Base-by-base conservation (phyloP, 1,140 invertebrate genomes). In the Subanguina moxae region DNA sequence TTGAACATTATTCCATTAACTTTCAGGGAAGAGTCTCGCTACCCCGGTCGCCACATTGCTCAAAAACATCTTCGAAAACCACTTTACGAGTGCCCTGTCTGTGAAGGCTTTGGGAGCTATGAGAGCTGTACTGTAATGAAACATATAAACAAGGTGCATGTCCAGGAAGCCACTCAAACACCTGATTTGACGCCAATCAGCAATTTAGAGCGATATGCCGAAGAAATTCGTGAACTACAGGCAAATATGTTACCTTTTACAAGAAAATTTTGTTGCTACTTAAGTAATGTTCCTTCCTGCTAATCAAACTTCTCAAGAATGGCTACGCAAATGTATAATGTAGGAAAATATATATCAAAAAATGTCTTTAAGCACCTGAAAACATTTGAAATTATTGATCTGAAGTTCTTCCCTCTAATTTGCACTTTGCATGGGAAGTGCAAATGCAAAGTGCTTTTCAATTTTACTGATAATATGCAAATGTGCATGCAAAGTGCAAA, bases 31-130 rank as follows among this genome's bases (percentile, higher is more conserved):
- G 74, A 76, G 17, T 80, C 70, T 19, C 76, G 77, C 45, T 78
- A 78, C 64, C 76, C 76, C 57, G 76, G 76, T 27, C 58, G 76
- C 28, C 76, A 78, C 46, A 80, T 78, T 59, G 78, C 78, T 32
- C 78, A 80, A 65, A 79, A 77, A 15, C 76, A 78, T 63, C 56
- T 78, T 25, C 64, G 68, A 9, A 64, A 76, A 38, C 72, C 71
- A 3, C 75, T 78, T 8, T 78, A 78, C 57, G 76, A 80, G 43
- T 78, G 76, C 48, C 76, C 76, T 7, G 52, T 78, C 15, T 80
- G 76, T 56, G 9, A 43, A 25, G 69, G 56, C 30, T 78, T 78
- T 65, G 76, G 76, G n/a, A 76, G 67, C 27, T 78, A 78, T 57
- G 76, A 78, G 69, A 69, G 72, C 3, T 75, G 64, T 19, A 58